Evolutionary conservation across 2,797 vertebrate species (phyloP).

Genomic region (Pseudochirops cupreus): DNA sequence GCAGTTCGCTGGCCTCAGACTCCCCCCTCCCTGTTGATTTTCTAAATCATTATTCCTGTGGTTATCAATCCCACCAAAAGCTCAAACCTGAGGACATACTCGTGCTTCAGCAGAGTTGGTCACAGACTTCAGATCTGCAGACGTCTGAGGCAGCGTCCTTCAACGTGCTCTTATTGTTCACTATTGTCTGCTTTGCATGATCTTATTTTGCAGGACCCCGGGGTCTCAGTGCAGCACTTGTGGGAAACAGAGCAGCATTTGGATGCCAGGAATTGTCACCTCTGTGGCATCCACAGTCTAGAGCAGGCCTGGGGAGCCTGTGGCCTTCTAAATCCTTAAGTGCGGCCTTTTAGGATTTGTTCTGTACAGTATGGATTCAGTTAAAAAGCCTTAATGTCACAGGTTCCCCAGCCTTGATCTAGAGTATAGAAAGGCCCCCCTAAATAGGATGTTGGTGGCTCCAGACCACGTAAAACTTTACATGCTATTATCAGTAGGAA

Average conservation of each 20-base stretch:
- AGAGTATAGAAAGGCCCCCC: constrained; percentile 54
- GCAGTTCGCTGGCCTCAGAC: neutral
- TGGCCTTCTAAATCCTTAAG: too few species aligned
- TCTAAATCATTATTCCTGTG: neutral
- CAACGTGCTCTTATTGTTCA: constrained; percentile 51
- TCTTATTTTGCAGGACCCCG: constrained; percentile 52
- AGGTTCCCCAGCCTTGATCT: too few species aligned
- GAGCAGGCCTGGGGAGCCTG: neutral
- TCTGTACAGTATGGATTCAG: too few species aligned
- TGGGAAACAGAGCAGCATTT: constrained; percentile 31
- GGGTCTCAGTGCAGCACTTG: constrained; percentile 39
- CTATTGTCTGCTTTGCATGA: constrained; percentile 49
- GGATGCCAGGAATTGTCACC: constrained; percentile 58
- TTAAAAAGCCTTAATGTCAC: too few species aligned
- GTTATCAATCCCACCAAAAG: neutral
- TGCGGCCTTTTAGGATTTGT: too few species aligned
- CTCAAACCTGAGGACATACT: constrained; percentile 17
- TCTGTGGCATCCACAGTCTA: constrained; percentile 56
- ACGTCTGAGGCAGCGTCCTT: constrained; percentile 42
- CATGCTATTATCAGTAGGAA: constrained; percentile 71
- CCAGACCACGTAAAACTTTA: constrained; percentile 72
- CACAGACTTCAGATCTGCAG: constrained; percentile 44
- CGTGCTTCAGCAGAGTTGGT: constrained; percentile 60
- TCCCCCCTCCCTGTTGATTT: neutral
- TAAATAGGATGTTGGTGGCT: constrained; percentile 71